Evolutionary conservation across 1,140 invertebrate genomes (phyloP).

Genomic region (Drosophila santomea): DNA sequence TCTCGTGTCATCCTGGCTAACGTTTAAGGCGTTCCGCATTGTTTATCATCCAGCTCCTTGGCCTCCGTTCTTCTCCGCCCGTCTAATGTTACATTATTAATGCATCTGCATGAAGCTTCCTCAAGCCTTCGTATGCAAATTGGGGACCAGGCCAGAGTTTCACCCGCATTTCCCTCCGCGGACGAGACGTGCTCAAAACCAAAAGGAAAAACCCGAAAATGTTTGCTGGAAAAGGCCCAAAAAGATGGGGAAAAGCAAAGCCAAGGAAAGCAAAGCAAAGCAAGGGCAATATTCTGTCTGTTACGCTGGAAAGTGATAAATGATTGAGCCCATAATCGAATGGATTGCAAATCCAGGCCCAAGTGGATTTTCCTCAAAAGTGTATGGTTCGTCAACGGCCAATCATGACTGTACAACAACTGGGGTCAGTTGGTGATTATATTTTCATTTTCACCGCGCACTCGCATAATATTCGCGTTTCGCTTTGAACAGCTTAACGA

Average conservation of each 20-base stretch:
- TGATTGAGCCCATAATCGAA: conserved; percentile 34
- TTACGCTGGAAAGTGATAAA: conserved; percentile 42
- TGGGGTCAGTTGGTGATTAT: neutral
- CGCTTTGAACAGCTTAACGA: conserved; percentile 1
- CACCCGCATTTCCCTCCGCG: neutral
- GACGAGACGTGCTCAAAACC: conserved; percentile 9
- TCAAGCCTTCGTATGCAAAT: conserved; percentile 49
- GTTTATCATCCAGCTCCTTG: conserved; percentile 37
- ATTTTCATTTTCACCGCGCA: neutral
- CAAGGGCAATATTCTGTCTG: conserved; percentile 19
- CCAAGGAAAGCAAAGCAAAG: conserved; percentile 18
- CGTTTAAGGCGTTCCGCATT: conserved; percentile 52
- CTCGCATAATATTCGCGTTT: neutral
- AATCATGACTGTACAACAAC: neutral
- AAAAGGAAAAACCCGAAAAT: neutral
- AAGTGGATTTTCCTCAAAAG: conserved; percentile 21
- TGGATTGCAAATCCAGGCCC: conserved; percentile 28
- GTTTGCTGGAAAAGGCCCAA: neutral
- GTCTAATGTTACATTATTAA: conserved; percentile 78
- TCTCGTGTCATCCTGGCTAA: conserved; percentile 44
- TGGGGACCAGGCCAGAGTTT: conserved; percentile 9
- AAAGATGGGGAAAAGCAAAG: neutral
- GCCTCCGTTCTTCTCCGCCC: neutral
- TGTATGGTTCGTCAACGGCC: neutral
- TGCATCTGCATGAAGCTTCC: conserved; percentile 63